A percentile compares a stretch with the other conserved stretches of the same genome.
Evolutionary conservation across 2,888 invertebrate genomes (phyloP).

Genomic region (Osmoderma eremita): DNA sequence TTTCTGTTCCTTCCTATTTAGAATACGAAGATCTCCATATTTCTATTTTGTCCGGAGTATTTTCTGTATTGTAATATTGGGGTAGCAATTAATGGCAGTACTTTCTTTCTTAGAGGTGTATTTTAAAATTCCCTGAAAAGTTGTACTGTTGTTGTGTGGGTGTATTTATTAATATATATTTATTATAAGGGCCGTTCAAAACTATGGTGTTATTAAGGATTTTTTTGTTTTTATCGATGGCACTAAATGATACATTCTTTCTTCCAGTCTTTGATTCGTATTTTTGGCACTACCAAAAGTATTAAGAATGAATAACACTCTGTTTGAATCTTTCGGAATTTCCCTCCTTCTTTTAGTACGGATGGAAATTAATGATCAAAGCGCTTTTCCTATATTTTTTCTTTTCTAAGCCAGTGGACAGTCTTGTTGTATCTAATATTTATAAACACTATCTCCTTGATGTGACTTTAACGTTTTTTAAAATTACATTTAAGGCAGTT

Average conservation of each 20-base stretch:
- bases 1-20: neutral
- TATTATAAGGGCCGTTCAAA: no score
- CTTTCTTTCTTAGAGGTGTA: neutral
- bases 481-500: constrained; percentile 26
- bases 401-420: constrained; percentile 13
- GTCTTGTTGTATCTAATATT: constrained; percentile 18
- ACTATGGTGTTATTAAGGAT: no score
- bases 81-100: constrained; percentile 8
- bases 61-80: neutral
- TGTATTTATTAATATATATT: neutral
- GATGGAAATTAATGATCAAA: no score
- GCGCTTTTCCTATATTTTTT: no score
- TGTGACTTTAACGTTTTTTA: constrained; percentile 3
- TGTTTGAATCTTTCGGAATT: neutral
- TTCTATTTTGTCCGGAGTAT: neutral
- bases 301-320: neutral
- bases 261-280: neutral
- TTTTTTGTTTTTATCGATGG: neutral
- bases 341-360: constrained; percentile 6
- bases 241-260: neutral
- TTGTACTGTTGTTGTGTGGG: constrained; percentile 18
- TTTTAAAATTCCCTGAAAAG: constrained; percentile 28
- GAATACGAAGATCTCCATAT: neutral
- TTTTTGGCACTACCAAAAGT: constrained; percentile 26
- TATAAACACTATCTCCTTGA: constrained; percentile 18